Percentiles rank a stretch among this genome's conserved stretches.
These are phyloP conservation scores for Syngnathus floridae DNA, from an alignment of 2,113 vertebrate species.

Conservation along the genomic window DNA sequence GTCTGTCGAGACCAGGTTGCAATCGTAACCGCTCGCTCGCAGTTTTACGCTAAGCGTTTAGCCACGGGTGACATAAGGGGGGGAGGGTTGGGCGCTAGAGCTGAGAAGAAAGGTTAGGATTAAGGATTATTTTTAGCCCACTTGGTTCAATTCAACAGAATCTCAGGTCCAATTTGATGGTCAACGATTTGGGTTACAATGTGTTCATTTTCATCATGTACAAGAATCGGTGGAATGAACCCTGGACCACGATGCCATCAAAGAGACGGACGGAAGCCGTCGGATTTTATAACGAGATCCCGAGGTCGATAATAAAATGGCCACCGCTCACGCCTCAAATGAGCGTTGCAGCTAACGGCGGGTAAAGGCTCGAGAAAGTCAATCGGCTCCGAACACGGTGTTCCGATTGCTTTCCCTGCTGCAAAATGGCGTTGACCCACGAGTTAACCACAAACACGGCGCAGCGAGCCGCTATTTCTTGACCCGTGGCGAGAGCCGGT, in stretches of 20 bases:
- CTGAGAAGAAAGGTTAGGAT: too few species aligned
- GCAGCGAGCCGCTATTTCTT: not conserved
- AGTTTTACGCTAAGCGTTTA: too few species aligned
- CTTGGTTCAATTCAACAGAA: too few species aligned
- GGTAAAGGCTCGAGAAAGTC: not conserved
- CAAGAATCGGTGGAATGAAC: not conserved
- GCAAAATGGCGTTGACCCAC: constrained; percentile 35
- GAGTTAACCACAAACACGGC: constrained; percentile 7
- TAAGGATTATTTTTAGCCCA: too few species aligned
- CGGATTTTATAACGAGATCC: not conserved
- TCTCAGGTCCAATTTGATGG: not conserved
- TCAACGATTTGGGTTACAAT: not conserved
- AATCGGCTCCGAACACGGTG: not conserved
- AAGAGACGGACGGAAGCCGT: not conserved
- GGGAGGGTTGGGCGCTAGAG: too few species aligned
- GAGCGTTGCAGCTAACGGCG: constrained; percentile 16
- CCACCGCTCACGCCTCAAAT: constrained; percentile 19
- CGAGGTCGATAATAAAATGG: not conserved
- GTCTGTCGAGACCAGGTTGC: not conserved
- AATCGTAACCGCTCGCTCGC: not conserved
- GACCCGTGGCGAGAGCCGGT: not conserved
- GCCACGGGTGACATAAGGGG: too few species aligned
- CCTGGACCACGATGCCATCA: not conserved
- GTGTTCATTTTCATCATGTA: not conserved
- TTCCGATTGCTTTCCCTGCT: constrained; percentile 8